A percentile compares a stretch with the other conserved stretches of the same genome.
These are phyloP conservation scores for Hemaris fuciformis DNA, from an alignment of 2,888 invertebrate genomes.

Conservation along the genomic window DNA sequence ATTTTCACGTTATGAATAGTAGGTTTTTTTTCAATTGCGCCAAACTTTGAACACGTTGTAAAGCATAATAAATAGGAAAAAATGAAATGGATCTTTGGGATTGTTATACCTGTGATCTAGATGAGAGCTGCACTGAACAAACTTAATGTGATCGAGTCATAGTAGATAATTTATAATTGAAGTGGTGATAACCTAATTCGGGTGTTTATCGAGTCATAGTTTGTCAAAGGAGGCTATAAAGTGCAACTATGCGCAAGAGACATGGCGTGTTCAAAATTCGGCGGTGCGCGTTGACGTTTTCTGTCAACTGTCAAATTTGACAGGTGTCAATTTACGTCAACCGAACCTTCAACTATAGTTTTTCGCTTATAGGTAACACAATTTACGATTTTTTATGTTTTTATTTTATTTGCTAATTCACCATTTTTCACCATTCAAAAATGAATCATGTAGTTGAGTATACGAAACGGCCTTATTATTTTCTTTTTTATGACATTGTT, in stretches of 20 bases:
- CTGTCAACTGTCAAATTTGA: neutral
- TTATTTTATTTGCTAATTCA: conserved; percentile 18
- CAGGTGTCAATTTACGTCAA: neutral
- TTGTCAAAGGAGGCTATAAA: neutral
- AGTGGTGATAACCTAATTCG: neutral
- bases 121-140: neutral
- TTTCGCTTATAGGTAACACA: conserved; percentile 12
- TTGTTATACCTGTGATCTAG: too few relatives aligned
- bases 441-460: conserved; percentile 49
- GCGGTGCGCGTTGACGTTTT: neutral
- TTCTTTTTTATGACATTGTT: conserved; percentile 28
- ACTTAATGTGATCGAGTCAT: neutral
- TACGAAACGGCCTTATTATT: conserved; percentile 30
- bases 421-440: conserved; percentile 45
- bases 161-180: neutral
- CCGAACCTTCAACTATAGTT: neutral
- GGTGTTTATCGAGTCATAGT: neutral
- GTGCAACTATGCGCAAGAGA: neutral
- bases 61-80: neutral
- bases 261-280: neutral
- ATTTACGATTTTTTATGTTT: conserved; percentile 36
- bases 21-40: conserved; percentile 33
- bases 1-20: conserved; percentile 42
- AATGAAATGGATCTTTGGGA: neutral
- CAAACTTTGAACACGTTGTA: conserved; percentile 25